phyloP scores from a whole-genome alignment of 2,113 vertebrate genomes.

The Catharus bicknelli region DNA sequence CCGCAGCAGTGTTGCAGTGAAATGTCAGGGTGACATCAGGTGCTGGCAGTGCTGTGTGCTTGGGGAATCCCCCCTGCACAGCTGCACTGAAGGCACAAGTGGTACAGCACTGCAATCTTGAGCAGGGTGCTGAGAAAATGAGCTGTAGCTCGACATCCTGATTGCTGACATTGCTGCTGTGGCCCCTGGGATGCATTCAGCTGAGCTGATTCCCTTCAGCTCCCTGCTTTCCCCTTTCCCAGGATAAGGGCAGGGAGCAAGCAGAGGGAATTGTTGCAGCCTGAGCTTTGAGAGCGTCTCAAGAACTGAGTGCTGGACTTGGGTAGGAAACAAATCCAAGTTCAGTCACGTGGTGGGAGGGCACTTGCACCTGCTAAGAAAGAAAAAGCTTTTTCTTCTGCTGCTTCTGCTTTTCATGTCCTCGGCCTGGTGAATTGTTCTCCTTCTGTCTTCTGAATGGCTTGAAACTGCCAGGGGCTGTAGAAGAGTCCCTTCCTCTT shows the following conservation, averaged over 20 bases:
- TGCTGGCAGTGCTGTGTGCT: not conserved
- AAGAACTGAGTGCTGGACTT: not conserved
- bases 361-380: not conserved
- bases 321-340: not conserved
- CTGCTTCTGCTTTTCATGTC: not conserved
- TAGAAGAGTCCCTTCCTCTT: not conserved
- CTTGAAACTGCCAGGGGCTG: not conserved
- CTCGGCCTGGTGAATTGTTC: not conserved
- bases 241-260: not conserved
- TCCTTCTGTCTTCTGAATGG: not conserved
- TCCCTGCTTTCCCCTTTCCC: not conserved
- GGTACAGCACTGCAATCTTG: not conserved
- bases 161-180: not conserved
- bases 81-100: not conserved
- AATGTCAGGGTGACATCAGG: not conserved
- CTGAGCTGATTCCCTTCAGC: not conserved
- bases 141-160: not conserved
- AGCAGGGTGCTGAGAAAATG: not conserved
- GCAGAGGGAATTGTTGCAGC: not conserved
- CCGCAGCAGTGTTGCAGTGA: rapidly evolving
- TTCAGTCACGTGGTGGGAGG: not conserved
- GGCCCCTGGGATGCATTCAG: not conserved
- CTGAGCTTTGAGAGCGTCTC: not conserved
- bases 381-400: not conserved
- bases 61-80: not conserved